Base-by-base conservation (phyloP, 1,140 invertebrate species). In the Camponotus pennsylvanicus region DNA sequence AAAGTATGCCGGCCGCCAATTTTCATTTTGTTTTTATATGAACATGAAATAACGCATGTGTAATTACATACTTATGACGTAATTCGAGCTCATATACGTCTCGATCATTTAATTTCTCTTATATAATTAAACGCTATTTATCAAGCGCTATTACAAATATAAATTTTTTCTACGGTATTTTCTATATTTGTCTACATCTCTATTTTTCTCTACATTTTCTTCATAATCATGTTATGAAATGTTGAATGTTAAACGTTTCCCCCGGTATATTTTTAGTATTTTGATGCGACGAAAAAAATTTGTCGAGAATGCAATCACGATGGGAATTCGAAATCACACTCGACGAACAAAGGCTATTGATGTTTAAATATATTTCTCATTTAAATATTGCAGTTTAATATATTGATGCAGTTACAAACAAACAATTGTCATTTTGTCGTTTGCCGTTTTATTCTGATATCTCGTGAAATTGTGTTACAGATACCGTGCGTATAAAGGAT, bases 391-490 rank as follows among this genome's bases (percentile, higher is more conserved):
- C 18, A 15, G 79, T 27, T 83, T 37, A 45, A 59, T 75, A 45
- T 55, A 21, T 37, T 21, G 18, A 18, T 8, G 18, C 11, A 32
- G 18, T 6, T 32, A 13, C 55, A 52, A 52, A 52, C 49, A 52
- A 52, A 52, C 49, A 37, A 75, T 83, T 37, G 52, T 82, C 69
- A 59, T 59, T 45, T 61, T 27, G 21, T 27, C 57, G 15, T 42
- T 13, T 59, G 27, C 34, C 37, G 37, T 27, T 82, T 73, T 59
- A 73, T 83, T 27, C 15, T 61, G 57, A 83, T 83, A 61, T 75
- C 45, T 83, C 55, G 9, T 13, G n/a, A 83, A 75, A 83, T 83
- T 73, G 73, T 7, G 40, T 82, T 82, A 73, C 42, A n/a, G 32
- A 83, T 73, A 45, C 27, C 37, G 40, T 52, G 49, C 5, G 15